A percentile compares a stretch with the other conserved stretches of the same genome.
phyloP scores from a whole-genome alignment of 1,140 invertebrate genomes.

The Dermatophagoides farinae region DNA sequence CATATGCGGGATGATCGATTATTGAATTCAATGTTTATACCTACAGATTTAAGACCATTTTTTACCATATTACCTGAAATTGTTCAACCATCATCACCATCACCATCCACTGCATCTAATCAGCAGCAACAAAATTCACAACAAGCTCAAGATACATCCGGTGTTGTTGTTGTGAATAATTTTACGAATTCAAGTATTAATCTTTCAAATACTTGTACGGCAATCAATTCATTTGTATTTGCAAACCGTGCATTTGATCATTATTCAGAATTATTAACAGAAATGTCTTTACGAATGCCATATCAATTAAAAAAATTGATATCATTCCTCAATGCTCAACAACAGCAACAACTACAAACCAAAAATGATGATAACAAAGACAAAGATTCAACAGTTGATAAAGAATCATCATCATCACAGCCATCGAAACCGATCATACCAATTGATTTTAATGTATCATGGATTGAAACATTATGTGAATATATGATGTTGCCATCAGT shows the following conservation, averaged over 20 bases:
- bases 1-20: background rate
- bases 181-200: background rate
- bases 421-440: background rate
- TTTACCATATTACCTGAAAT: background rate
- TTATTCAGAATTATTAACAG: constrained; percentile 75
- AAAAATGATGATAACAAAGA: background rate
- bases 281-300: constrained; percentile 76
- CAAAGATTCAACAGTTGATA: too few relatives aligned
- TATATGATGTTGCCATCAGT: constrained; percentile 68
- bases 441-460: constrained; percentile 32
- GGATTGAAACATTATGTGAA: constrained; percentile 68
- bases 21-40: background rate
- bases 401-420: background rate
- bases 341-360: constrained; percentile 15
- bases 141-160: background rate
- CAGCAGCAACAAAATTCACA: background rate
- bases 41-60: background rate
- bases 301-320: constrained; percentile 59
- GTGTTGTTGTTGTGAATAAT: background rate
- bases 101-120: background rate
- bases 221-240: background rate
- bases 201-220: background rate
- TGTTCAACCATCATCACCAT: background rate
- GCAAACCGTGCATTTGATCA: constrained; percentile 67
- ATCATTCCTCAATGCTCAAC: constrained; percentile 18